Percentiles rank a stretch among this genome's conserved stretches.
Evolutionary conservation across 2,888 invertebrate genomes (phyloP).

Genomic region (Drosophila emarginata): DNA sequence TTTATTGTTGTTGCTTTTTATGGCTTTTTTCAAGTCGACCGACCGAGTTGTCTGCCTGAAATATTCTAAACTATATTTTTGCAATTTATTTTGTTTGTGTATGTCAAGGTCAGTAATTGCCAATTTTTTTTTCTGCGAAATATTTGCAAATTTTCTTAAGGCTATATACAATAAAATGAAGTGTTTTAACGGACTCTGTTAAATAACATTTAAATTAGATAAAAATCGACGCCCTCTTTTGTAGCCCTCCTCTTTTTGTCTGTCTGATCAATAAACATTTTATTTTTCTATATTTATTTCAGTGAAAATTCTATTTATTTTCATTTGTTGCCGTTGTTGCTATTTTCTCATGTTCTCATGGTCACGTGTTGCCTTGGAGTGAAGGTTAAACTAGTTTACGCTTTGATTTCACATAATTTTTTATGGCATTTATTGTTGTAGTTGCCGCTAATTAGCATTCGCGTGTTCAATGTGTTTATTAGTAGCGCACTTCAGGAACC

Average conservation of each 20-base stretch:
- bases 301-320: constrained; percentile 16
- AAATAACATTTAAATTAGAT: constrained; percentile 22
- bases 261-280: not conserved
- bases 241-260: not conserved
- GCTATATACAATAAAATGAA: not conserved
- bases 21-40: constrained; percentile 15
- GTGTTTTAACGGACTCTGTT: constrained; percentile 9
- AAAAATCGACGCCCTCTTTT: not conserved
- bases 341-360: constrained; percentile 35
- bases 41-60: constrained; percentile 45
- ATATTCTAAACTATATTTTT: constrained; percentile 26
- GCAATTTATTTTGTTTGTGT: constrained; percentile 23
- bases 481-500: not conserved
- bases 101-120: constrained; percentile 40
- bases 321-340: constrained; percentile 15
- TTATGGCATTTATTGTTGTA: constrained; percentile 31
- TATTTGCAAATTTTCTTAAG: constrained; percentile 14
- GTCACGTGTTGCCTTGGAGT: constrained; percentile 56
- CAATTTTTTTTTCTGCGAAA: constrained; percentile 19
- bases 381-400: constrained; percentile 68
- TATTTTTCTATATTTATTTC: constrained; percentile 7
- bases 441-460: constrained; percentile 17
- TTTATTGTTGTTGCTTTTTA: not conserved
- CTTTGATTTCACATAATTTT: constrained; percentile 70
- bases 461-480: constrained; percentile 33